Base-by-base conservation (phyloP, 2,113 vertebrate genomes). In the Oryzias woworae region DNA sequence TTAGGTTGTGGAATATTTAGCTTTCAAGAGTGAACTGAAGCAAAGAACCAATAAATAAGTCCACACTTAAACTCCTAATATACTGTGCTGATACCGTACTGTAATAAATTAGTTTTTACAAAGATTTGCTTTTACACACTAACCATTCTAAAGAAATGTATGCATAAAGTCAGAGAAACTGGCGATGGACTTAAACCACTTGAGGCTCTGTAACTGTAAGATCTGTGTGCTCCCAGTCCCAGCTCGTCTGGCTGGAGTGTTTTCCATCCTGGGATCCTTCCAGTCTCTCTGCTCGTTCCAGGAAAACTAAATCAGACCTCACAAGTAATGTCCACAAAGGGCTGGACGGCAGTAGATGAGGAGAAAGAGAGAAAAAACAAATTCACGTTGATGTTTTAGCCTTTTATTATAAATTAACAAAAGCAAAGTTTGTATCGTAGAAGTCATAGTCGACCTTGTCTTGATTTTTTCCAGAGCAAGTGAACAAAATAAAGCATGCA, bases 361-460 rank as follows among this genome's bases (percentile, higher is more conserved):
- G 18, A 62, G 24, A 51, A 22, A 42, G 44, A 12, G 20, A 14
- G 3, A 23, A 47, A 14, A 59, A 44, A 54, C 16, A 6, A 3
- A 10, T 43, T 47, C 42, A 8, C 22, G 15, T 56, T 49, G 5
- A 55, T 48, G 58, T 62, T 68, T 75, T 66, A 62, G 78, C 1
- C 3, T 69, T 87, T 84, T 82, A 85, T 76, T 82, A 76, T 72
- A 77, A 84, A 87, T 83, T 77, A 75, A 72, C 42, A 62, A 41
- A 55, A 56, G 28, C 15, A 14, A 57, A 50, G 61, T 26, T 41
- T 46, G 3, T 47, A 47, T 47, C n/a, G n/a, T 48, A 59, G 66
- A 71, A 62, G 78, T 65, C 65, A 43, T 57, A 57, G 54, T 71
- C 48, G 66, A 75, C 69, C 14, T 80, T 82, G 83, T 87, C 71